phyloP scores from a whole-genome alignment of 1,140 invertebrate species.

The Drosophila jambulina region DNA sequence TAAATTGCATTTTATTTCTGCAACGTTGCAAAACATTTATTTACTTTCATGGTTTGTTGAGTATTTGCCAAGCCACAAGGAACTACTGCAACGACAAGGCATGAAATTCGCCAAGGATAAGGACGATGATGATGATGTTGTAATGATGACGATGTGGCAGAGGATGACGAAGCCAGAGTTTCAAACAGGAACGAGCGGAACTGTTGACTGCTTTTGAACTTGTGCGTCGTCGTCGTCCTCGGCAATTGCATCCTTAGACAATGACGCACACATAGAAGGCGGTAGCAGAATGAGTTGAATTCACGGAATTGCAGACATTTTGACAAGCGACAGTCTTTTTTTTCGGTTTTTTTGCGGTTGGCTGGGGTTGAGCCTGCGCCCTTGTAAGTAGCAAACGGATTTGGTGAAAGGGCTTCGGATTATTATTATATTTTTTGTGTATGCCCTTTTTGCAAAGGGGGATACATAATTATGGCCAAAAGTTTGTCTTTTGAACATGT shows the following conservation, averaged over 20 bases:
- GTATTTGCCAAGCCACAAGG: conserved; percentile 83
- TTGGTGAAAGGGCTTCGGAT: conserved; percentile 32
- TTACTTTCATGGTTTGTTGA: conserved; percentile 84
- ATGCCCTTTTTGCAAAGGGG: conserved; percentile 4
- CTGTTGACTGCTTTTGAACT: conserved; percentile 78
- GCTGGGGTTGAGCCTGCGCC: conserved; percentile 32
- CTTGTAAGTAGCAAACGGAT: conserved; percentile 36
- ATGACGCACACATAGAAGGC: conserved; percentile 42
- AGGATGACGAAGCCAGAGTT: conserved; percentile 36
- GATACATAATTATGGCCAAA: conserved; percentile 19
- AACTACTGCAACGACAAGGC: conserved; percentile 61
- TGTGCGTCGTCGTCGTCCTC: conserved; percentile 56
- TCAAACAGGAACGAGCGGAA: conserved; percentile 50
- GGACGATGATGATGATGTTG: conserved; percentile 39
- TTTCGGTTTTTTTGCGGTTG: conserved; percentile 20
- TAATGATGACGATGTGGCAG: conserved; percentile 37
- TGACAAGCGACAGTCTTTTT: conserved; percentile 40
- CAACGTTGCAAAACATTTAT: conserved; percentile 84
- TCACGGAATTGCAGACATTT: conserved; percentile 48
- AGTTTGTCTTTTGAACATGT: conserved; percentile 3
- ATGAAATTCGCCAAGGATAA: conserved; percentile 60
- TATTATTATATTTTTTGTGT: conserved; percentile 22
- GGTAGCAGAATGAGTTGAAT: conserved; percentile 18
- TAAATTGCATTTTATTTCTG: conserved; percentile 84
- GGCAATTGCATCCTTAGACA: conserved; percentile 67